phyloP scores from a whole-genome alignment of 2,113 vertebrate species.

The Plecotus auritus region DNA sequence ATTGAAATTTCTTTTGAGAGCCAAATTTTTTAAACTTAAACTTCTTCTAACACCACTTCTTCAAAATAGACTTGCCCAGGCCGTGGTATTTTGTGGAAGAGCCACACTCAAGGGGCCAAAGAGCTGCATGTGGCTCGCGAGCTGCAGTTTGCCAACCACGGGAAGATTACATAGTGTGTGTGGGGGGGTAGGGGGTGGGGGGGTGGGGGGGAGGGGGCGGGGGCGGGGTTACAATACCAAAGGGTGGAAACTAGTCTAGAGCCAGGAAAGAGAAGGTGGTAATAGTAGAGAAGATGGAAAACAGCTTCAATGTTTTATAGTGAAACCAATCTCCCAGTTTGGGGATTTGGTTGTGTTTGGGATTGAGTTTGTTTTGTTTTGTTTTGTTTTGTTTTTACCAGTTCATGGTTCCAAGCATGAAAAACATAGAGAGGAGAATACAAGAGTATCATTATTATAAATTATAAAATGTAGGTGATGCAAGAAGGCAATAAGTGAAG shows the following conservation, averaged over 20 bases:
- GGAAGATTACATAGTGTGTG: not conserved
- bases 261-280: not conserved
- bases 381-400: not conserved
- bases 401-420: not conserved
- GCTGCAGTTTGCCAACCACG: too few relatives aligned
- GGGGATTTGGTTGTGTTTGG: not conserved
- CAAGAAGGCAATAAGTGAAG: not conserved
- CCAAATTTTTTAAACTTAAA: too few relatives aligned
- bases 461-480: not conserved
- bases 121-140: too few relatives aligned
- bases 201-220: too few relatives aligned
- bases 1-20: too few relatives aligned
- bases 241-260: not conserved
- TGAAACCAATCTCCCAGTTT: not conserved
- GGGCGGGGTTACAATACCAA: not conserved
- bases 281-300: not conserved
- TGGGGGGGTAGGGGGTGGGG: too few relatives aligned
- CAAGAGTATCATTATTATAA: not conserved
- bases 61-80: too few relatives aligned
- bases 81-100: too few relatives aligned
- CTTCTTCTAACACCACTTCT: too few relatives aligned
- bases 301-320: not conserved
- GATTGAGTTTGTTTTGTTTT: not conserved
- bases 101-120: too few relatives aligned
- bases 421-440: not conserved